Base-by-base conservation (phyloP, 2,888 invertebrate genomes). In the Mimachlamys varia region DNA sequence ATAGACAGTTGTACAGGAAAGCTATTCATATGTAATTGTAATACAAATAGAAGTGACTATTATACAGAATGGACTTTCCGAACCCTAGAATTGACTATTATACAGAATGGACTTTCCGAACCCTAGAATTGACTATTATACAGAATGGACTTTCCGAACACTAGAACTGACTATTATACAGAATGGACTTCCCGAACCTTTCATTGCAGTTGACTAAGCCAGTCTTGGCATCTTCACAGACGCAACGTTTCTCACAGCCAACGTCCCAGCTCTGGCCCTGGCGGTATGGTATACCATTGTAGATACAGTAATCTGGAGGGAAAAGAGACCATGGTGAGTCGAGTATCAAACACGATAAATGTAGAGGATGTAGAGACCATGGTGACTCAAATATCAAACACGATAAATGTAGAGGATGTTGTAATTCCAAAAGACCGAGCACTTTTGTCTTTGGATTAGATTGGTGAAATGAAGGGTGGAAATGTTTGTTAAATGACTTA, bases 241-340 rank as follows among this genome's bases (percentile, higher is more conserved):
- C 91, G 88, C 95, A 95, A n/a, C 93, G 92, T 91, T 94, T 94
- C 92, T 94, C 94, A 92, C 95, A 95, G n/a, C 94, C 95, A 87
- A 94, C 95, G 76, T 93, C 91, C 91, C 94, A 95, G 13, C 92
- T 92, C 89, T 94, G 92, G 15, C 95, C 95, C 90, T 94, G 93
- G 58, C 91, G 92, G 90, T 94, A 93, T 50, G 94, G 94, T 12
- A 94, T 92, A 38, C 94, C 94, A 90, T 95, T 95, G 92, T 95
- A 95, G 76, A 95, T 94, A 92, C 95, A 95, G 93, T 94, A 94
- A 89, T 93, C 95, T 95, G 92, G 17, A 92, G n/a, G 58, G 13
- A 7, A 7, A n/a, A 58, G 37, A 87, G 58, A 87, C 19, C 87
- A 22, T n/a, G 44, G 0, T 5, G 44, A 44, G 4, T 44, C 44